These are phyloP conservation scores for Agonopterix subpropinquella DNA, from an alignment of 2,888 invertebrate genomes.

Conservation along the genomic window DNA sequence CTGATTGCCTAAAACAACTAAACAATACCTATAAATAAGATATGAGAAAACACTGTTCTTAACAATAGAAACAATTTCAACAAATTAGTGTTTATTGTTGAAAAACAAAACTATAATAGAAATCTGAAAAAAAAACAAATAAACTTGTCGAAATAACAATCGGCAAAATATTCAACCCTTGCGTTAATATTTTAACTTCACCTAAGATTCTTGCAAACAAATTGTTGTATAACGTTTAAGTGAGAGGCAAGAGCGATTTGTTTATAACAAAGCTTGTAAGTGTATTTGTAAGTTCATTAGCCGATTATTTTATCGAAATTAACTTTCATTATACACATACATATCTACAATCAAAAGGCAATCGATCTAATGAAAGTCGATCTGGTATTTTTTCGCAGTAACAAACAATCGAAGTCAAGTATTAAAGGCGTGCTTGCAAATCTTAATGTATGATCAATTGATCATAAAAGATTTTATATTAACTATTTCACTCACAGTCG, in stretches of 20 bases:
- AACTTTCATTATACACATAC: too few species aligned
- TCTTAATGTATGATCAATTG: too few species aligned
- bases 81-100: constrained; percentile 42
- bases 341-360: too few species aligned
- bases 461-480: too few species aligned
- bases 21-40: too few species aligned
- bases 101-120: constrained; percentile 28
- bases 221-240: constrained; percentile 9
- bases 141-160: constrained; percentile 45
- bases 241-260: constrained; percentile 12
- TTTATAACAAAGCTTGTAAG: neutral
- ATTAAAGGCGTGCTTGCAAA: too few species aligned
- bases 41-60: neutral
- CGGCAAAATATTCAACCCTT: constrained; percentile 39
- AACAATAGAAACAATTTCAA: constrained; percentile 18
- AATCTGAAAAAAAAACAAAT: constrained; percentile 30
- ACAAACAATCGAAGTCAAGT: too few species aligned
- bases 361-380: too few species aligned
- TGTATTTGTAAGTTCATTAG: neutral
- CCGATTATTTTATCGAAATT: too few species aligned
- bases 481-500: too few species aligned
- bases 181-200: constrained; percentile 57
- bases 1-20: too few species aligned
- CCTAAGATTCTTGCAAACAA: constrained; percentile 23
- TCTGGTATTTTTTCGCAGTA: too few species aligned